Conservation (phyloP, 2,888 invertebrate genomes). For the Oxystoma pomonae region DNA sequence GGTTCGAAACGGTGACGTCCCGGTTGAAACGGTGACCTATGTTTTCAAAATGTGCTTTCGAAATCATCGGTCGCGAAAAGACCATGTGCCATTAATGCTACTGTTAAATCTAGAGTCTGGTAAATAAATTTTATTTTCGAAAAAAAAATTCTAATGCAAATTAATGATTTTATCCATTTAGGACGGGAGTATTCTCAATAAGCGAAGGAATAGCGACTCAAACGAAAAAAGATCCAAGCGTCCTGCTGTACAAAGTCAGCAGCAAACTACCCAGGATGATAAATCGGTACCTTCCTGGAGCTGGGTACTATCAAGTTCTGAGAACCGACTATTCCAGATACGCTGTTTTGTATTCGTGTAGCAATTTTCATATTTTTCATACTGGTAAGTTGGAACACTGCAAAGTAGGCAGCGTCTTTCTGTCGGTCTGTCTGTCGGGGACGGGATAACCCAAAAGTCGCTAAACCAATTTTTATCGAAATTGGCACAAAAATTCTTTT, state of each 20-base stretch:
- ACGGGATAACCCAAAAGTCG: too few relatives aligned
- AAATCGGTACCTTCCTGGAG: conserved; percentile 64
- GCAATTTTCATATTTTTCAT: conserved; percentile 60
- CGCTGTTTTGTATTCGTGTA: conserved; percentile 71
- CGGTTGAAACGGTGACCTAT: too few relatives aligned
- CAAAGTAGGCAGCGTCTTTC: too few relatives aligned
- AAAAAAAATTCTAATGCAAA: not conserved
- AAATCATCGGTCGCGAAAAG: too few relatives aligned
- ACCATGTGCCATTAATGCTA: not conserved
- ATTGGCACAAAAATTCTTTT: too few relatives aligned
- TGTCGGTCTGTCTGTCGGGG: too few relatives aligned
- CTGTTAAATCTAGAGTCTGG: too few relatives aligned
- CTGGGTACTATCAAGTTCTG: conserved; percentile 67
- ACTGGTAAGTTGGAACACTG: conserved; percentile 56
- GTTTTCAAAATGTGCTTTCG: too few relatives aligned
- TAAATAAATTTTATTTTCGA: not conserved
- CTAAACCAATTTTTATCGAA: too few relatives aligned
- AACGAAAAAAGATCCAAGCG: conserved; percentile 41
- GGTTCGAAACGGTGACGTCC: too few relatives aligned
- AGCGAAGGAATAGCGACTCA: conserved; percentile 62
- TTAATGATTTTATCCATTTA: conserved; percentile 37
- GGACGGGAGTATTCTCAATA: conserved; percentile 59
- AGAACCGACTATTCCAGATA: conserved; percentile 69
- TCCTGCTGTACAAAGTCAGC: conserved; percentile 57
- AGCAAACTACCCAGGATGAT: conserved; percentile 60